Evolutionary conservation across 2,113 vertebrate genomes (phyloP).

Genomic region (Ptyas mucosa): DNA sequence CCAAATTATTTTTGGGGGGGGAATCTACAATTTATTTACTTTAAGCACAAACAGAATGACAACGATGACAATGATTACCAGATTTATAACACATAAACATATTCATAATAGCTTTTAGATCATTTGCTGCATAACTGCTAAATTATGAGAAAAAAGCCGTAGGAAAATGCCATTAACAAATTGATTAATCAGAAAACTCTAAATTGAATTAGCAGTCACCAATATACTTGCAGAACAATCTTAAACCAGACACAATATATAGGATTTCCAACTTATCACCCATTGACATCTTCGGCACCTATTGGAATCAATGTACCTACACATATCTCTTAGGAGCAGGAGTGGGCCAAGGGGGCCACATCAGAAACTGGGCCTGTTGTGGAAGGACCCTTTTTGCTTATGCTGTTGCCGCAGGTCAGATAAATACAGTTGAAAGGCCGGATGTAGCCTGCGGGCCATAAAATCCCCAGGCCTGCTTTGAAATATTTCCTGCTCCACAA

Average conservation of each 20-base stretch:
- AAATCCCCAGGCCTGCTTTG: neutral
- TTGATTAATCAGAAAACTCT: neutral
- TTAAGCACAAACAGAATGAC: neutral
- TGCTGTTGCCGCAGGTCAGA: neutral
- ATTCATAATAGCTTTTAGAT: neutral
- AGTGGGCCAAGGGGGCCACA: neutral
- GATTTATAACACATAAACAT: neutral
- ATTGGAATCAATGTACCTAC: neutral
- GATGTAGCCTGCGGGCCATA: too few relatives aligned
- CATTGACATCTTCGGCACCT: neutral
- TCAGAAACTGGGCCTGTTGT: neutral
- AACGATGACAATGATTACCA: too few relatives aligned
- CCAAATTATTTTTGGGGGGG: neutral
- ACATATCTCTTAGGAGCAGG: neutral
- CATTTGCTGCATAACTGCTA: neutral
- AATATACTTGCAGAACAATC: neutral
- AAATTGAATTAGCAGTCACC: neutral
- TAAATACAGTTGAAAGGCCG: too few relatives aligned
- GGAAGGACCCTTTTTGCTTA: neutral
- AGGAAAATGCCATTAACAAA: neutral
- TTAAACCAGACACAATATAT: neutral
- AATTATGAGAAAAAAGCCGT: neutral
- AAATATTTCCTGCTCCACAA: neutral
- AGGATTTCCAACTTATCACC: neutral
- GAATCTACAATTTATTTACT: neutral